Conservation (phyloP, 1,140 invertebrate genomes). For the Drosophila melanogaster region Release_6_plus_ISO1_MT NT_033777.3:5037501-5038000, state of each 20-base stretch:
- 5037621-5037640: no score
- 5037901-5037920: neutral
- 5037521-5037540: slow-evolving; percentile 50
- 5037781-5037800: no score
- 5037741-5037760: no score
- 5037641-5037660: neutral
- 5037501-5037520: slow-evolving; percentile 6
- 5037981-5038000: neutral
- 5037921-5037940: neutral
- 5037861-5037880: neutral
- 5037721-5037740: no score
- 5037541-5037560: slow-evolving; percentile 35
- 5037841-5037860: neutral
- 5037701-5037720: no score
- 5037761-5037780: no score
- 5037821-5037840: no score
- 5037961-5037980: no score
- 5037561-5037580: slow-evolving; percentile 10
- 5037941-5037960: neutral
- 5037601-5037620: slow-evolving; percentile 19
- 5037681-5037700: no score
- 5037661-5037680: no score
- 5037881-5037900: neutral
- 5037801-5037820: no score
- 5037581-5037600: slow-evolving; percentile 30